These are phyloP conservation scores for Diaperis boleti DNA, from an alignment of 2,888 invertebrate genomes.

Conservation along the genomic window DNA sequence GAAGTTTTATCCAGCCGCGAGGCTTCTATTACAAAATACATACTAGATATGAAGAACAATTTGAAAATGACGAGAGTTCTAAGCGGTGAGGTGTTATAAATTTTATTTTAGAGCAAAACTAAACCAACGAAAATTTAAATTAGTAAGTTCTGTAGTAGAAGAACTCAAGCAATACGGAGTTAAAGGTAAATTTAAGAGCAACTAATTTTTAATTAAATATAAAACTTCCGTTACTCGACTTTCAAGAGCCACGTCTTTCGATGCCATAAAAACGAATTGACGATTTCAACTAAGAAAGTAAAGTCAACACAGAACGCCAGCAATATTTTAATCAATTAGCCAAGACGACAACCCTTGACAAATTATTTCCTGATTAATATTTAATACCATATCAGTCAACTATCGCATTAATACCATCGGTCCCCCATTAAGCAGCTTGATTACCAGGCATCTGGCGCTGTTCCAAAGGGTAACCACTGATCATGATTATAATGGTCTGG, in stretches of 20 bases:
- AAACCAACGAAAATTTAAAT: too few relatives aligned
- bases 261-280: too few relatives aligned
- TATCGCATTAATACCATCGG: constrained; percentile 9
- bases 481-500: constrained; percentile 39
- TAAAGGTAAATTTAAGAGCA: too few relatives aligned
- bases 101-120: too few relatives aligned
- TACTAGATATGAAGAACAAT: neutral
- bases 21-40: constrained; percentile 3
- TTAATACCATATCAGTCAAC: constrained; percentile 2
- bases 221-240: too few relatives aligned
- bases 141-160: too few relatives aligned
- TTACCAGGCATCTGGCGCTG: constrained; percentile 37
- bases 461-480: constrained; percentile 41
- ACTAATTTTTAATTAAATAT: too few relatives aligned
- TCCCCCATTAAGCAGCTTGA: constrained; percentile 20
- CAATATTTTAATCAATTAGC: neutral
- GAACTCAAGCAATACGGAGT: too few relatives aligned
- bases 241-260: too few relatives aligned
- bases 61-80: neutral
- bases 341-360: neutral
- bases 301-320: too few relatives aligned
- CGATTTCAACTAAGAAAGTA: too few relatives aligned
- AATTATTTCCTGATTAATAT: neutral
- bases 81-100: too few relatives aligned
- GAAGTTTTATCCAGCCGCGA: constrained; percentile 13